Base-by-base conservation (phyloP, 2,888 invertebrate species). In the Dryadula phaetusa region DNA sequence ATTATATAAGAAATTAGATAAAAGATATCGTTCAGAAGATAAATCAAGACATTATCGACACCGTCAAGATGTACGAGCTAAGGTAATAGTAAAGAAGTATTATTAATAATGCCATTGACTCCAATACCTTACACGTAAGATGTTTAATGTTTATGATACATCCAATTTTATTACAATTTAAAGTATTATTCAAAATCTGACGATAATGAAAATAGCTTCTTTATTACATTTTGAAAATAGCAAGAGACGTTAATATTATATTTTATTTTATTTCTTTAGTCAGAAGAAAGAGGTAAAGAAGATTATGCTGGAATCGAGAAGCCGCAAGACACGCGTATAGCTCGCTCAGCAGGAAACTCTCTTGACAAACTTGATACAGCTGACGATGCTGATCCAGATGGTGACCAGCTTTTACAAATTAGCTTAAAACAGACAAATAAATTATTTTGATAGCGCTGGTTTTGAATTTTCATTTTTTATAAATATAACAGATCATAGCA, bases 21-120 rank as follows among this genome's bases (percentile, higher is more conserved):
- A 96, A 79, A 91, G 96, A 75, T 96, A 95, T 84, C 93, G 96
- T n/a, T 96, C 96, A 8, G 96, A 97, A 82, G 96, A 97, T 75
- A 94, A 97, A 66, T 87, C 93, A 1, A 90, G 95, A 65, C 95
- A 95, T 76, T 92, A 94, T 76, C 93, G 95, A 52, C 93, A 94
- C 72, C 93, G 96, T 67, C 95, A 95, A 70, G 97, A 97, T 76
- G 95, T 96, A 34, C 90, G 97, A 75, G 97, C 97, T 7, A 97
- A 97, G 94, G 95, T 95, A 80, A 75, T 14, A 14, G 14, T 22
- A 5, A 0, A 42, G 16, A 22, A 25, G 16, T 8, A 1, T 8
- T 34, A 34, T 34, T 7, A 34, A 8, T 34, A 34, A 7, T 4
- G 4, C 5, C n/a, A n/a, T n/a, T n/a, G n/a, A n/a, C n/a, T n/a